A percentile compares a stretch with the other conserved stretches of the same genome.
Evolutionary conservation across 2,888 invertebrate species (phyloP).

Genomic region (Odontocerum albicorne): DNA sequence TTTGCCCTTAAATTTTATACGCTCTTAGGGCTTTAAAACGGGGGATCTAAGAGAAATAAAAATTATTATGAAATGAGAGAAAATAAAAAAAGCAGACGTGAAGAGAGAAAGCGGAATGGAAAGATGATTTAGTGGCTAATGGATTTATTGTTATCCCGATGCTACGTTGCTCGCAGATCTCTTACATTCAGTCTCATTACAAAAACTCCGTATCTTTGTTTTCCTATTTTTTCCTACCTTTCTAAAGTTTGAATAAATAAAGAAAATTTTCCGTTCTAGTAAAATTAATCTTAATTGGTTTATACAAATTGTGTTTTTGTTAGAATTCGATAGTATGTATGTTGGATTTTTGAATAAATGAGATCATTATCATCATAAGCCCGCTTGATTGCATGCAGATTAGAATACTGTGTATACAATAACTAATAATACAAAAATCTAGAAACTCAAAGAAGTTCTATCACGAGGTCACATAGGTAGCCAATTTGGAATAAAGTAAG

Average conservation of each 20-base stretch:
- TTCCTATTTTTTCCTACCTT: constrained; percentile 32
- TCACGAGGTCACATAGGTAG: too few species aligned
- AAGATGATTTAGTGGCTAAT: constrained; percentile 34
- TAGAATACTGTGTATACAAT: too few species aligned
- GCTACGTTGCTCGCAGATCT: constrained; percentile 30
- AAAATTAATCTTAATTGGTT: not conserved
- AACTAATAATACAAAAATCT: too few species aligned
- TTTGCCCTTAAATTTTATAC: constrained; percentile 32
- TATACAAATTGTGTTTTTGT: not conserved
- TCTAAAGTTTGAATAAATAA: constrained; percentile 5
- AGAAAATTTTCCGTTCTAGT: not conserved
- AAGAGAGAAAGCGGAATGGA: constrained; percentile 24
- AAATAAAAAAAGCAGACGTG: constrained; percentile 19
- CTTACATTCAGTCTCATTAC: constrained; percentile 29
- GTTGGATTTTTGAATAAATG: too few species aligned
- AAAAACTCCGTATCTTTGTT: constrained; percentile 32
- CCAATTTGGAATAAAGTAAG: too few species aligned
- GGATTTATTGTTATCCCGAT: constrained; percentile 36
- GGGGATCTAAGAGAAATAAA: constrained; percentile 31
- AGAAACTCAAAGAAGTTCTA: too few species aligned
- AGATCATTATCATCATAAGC: too few species aligned
- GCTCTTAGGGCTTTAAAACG: constrained; percentile 10
- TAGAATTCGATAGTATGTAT: too few species aligned
- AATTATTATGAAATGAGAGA: constrained; percentile 32
- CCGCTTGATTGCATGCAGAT: too few species aligned